Conservation (phyloP, 1,140 invertebrate genomes). For the Brachionus koreanus region DNA sequence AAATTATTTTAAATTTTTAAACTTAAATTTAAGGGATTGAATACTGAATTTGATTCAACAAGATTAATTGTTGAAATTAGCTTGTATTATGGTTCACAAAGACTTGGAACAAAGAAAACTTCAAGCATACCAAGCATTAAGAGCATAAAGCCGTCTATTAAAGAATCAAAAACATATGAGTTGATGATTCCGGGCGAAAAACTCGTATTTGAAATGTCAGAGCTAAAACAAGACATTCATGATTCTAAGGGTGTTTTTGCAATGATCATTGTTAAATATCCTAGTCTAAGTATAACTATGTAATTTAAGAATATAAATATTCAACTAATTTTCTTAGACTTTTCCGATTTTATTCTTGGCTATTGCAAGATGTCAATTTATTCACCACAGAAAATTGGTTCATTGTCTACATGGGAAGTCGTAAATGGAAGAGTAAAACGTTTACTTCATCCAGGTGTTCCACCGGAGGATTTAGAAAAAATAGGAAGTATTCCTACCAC, state of each 20-base stretch:
- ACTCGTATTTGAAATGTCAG: conserved; percentile 13
- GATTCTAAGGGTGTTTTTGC: conserved; percentile 24
- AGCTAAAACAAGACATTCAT: neutral
- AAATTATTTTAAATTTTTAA: neutral
- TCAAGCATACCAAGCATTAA: neutral
- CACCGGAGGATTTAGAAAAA: conserved; percentile 11
- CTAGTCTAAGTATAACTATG: neutral
- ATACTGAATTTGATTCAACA: conserved; percentile 20
- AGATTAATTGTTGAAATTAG: neutral
- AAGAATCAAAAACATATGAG: conserved; percentile 33
- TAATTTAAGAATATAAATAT: neutral
- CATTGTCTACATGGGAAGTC: conserved; percentile 40
- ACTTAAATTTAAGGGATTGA: neutral
- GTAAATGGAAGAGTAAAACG: neutral
- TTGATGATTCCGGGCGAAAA: neutral
- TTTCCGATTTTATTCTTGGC: conserved; percentile 4
- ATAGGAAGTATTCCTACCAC: conserved; percentile 8
- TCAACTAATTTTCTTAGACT: neutral
- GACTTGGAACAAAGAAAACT: neutral
- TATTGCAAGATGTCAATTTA: conserved; percentile 30
- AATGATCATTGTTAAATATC: conserved; percentile 30
- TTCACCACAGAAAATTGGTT: conserved; percentile 28
- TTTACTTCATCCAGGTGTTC: conserved; percentile 14
- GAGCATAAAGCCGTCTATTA: conserved; percentile 6
- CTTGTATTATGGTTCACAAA: conserved; percentile 13